phyloP scores from a whole-genome alignment of 1,140 invertebrate genomes.

The silkworm (Bombyx mori) region ASM3026992v2 NC_085122.1:311001-311500 shows the following conservation, averaged over 20 bases:
- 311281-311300: background rate
- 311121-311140: slow-evolving; percentile 27
- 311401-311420: too few relatives aligned
- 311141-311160: slow-evolving; percentile 28
- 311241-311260: background rate
- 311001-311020: slow-evolving; percentile 31
- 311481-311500: too few relatives aligned
- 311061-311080: slow-evolving; percentile 29
- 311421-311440: too few relatives aligned
- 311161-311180: slow-evolving; percentile 33
- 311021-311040: slow-evolving; percentile 44
- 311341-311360: too few relatives aligned
- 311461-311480: too few relatives aligned
- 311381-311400: too few relatives aligned
- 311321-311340: too few relatives aligned
- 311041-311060: slow-evolving; percentile 32
- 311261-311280: background rate
- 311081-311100: slow-evolving; percentile 35
- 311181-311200: slow-evolving; percentile 38
- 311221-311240: slow-evolving; percentile 21
- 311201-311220: slow-evolving; percentile 37
- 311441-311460: too few relatives aligned
- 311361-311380: too few relatives aligned
- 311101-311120: slow-evolving; percentile 18
- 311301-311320: too few relatives aligned